Evolutionary conservation across 2,888 invertebrate genomes (phyloP).

Genomic region (Pristionchus exspectatus): DNA sequence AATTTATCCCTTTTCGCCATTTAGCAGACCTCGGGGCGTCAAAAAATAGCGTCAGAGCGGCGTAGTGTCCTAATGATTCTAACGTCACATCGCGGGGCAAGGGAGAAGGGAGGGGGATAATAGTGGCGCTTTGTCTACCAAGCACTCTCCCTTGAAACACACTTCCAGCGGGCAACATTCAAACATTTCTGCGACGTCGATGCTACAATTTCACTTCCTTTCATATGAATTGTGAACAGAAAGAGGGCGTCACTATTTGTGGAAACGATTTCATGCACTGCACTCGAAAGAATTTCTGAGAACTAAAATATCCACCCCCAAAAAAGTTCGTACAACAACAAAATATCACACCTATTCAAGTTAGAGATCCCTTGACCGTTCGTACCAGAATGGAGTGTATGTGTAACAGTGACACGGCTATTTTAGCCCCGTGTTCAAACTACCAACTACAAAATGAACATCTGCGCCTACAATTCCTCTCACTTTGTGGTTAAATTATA

Average conservation of each 20-base stretch:
- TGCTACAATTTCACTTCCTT: slow-evolving; percentile 30
- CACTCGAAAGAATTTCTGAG: neutral
- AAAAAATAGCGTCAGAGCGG: slow-evolving; percentile 24
- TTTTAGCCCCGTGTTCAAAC: neutral
- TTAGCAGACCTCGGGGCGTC: neutral
- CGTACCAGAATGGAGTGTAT: neutral
- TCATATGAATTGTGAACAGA: neutral
- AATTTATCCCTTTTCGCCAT: neutral
- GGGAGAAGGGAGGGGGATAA: slow-evolving; percentile 15
- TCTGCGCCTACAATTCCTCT: neutral
- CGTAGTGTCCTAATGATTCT: slow-evolving; percentile 29
- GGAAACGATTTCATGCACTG: slow-evolving; percentile 2
- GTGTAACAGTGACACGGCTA: neutral
- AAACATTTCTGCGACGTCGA: neutral
- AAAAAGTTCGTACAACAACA: neutral
- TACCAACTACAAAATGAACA: neutral
- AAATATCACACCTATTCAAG: neutral
- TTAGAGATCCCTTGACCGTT: neutral
- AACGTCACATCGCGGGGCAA: neutral
- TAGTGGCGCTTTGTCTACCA: slow-evolving; percentile 1
- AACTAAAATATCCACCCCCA: neutral
- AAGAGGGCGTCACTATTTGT: neutral
- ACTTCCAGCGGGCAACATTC: neutral
- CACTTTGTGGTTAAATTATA: neutral
- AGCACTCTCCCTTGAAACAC: slow-evolving; percentile 18